Conservation (phyloP, 2,113 vertebrate genomes). For the Sakesphorus luctuosus region DNA sequence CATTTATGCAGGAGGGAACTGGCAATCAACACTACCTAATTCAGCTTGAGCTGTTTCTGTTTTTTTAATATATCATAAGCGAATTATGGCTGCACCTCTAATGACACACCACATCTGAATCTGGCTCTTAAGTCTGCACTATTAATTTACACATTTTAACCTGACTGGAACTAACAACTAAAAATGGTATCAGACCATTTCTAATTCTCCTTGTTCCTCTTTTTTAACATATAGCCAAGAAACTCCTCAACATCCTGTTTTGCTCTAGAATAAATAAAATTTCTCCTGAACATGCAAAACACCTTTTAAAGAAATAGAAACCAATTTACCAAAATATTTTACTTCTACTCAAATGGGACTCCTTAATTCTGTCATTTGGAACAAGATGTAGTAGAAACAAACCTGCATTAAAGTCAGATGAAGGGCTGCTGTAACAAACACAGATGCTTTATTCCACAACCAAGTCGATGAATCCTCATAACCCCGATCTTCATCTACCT, state of each 20-base stretch:
- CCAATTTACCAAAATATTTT: neutral
- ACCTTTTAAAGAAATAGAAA: neutral
- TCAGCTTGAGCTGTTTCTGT: neutral
- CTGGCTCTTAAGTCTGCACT: neutral
- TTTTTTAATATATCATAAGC: constrained; percentile 10
- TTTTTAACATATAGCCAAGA: neutral
- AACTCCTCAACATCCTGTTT: neutral
- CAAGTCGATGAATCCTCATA: neutral
- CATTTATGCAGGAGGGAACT: neutral
- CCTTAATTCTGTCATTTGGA: neutral
- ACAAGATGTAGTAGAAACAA: neutral
- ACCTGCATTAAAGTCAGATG: neutral
- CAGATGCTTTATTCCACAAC: neutral
- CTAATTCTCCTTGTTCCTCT: neutral
- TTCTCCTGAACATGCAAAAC: neutral
- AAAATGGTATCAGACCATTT: neutral
- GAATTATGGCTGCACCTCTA: neutral
- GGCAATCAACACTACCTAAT: constrained; percentile 15
- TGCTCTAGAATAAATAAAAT: neutral
- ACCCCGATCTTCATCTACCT: neutral
- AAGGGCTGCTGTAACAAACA: neutral
- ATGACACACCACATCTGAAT: neutral
- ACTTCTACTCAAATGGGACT: neutral
- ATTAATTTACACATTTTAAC: neutral
- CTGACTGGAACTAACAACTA: neutral